phyloP scores from a whole-genome alignment of 2,113 vertebrate species.

The Ceyx melanurus region DNA sequence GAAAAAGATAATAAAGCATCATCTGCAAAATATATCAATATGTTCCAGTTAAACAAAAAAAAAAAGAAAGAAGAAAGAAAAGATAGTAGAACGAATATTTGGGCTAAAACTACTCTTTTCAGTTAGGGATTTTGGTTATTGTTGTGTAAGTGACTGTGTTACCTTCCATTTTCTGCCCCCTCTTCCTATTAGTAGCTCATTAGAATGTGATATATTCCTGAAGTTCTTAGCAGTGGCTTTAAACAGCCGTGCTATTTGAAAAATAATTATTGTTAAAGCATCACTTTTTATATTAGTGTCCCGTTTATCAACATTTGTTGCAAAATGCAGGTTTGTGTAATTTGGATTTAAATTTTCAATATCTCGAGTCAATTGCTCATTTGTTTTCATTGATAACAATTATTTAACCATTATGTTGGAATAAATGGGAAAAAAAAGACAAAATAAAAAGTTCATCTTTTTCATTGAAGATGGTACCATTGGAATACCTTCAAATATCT shows the following conservation, averaged over 20 bases:
- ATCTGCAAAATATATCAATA: conserved; percentile 22
- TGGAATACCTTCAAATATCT: conserved; percentile 41
- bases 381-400: conserved; percentile 45
- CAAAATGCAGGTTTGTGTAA: conserved; percentile 50
- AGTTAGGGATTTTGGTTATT: conserved; percentile 37
- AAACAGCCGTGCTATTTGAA: conserved; percentile 14
- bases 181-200: not conserved
- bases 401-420: conserved; percentile 54
- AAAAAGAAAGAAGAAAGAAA: not conserved
- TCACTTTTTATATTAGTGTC: conserved; percentile 19
- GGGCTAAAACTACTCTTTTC: not conserved
- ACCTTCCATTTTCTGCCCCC: not conserved
- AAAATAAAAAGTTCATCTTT: conserved; percentile 63
- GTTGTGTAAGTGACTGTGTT: conserved; percentile 45
- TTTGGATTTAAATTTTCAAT: conserved; percentile 45
- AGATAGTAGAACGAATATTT: not conserved
- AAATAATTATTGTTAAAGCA: conserved; percentile 23
- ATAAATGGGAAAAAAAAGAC: conserved; percentile 57
- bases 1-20: conserved; percentile 50
- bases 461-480: conserved; percentile 34
- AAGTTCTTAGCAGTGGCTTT: conserved; percentile 44
- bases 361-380: conserved; percentile 20
- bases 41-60: not conserved
- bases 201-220: conserved; percentile 4
- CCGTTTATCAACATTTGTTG: conserved; percentile 27